A percentile compares a stretch with the other conserved stretches of the same genome.
Conservation (phyloP, 2,113 vertebrate genomes). For the Chamaetylas fuelleborni region DNA sequence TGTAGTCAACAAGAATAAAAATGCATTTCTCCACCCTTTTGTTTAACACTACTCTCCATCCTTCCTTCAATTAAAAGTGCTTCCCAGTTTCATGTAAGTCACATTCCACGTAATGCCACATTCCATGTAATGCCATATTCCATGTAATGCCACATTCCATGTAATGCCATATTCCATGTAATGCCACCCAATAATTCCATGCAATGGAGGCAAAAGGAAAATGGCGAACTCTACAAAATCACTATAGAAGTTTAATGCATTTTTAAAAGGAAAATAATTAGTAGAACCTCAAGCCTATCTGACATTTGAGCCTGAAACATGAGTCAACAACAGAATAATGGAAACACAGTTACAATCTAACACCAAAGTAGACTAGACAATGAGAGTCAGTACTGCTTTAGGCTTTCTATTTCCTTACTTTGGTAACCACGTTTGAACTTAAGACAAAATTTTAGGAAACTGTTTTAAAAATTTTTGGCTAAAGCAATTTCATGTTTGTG, state of each 20-base stretch:
- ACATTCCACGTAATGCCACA: neutral
- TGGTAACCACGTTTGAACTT: neutral
- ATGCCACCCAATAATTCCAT: neutral
- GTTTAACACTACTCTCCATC: neutral
- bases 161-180: neutral
- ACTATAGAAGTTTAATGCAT: neutral
- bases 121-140: neutral
- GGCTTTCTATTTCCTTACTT: neutral
- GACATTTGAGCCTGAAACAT: neutral
- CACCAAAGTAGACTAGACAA: neutral
- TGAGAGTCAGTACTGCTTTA: neutral
- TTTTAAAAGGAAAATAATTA: neutral
- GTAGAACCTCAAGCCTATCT: neutral
- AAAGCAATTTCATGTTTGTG: neutral
- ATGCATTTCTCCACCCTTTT: neutral
- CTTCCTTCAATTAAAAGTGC: neutral
- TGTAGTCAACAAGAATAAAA: neutral
- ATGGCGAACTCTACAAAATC: neutral
- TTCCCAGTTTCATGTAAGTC: neutral
- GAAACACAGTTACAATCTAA: neutral
- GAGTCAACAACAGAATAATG: neutral
- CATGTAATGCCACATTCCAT: neutral
- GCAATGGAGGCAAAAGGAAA: neutral
- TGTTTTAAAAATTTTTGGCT: neutral
- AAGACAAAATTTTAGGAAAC: neutral